phyloP scores from a whole-genome alignment of 2,888 invertebrate genomes.

The Andrena hattorfiana region DNA sequence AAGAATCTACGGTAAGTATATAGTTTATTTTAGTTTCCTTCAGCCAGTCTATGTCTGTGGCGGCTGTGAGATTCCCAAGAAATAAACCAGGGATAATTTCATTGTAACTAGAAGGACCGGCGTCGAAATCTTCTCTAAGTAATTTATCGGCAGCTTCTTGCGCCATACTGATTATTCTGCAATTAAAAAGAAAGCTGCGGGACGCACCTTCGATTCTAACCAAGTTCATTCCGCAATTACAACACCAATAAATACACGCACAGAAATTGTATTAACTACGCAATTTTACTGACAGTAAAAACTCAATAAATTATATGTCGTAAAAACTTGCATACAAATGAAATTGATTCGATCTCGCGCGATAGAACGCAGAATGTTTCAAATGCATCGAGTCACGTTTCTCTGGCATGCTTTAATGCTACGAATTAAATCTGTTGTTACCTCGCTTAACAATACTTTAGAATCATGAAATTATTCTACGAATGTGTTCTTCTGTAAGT shows the following conservation, averaged over 20 bases:
- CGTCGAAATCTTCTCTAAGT: conserved; percentile 85
- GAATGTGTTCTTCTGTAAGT: conserved; percentile 14
- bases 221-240: conserved; percentile 12
- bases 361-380: conserved; percentile 12
- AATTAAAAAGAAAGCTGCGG: conserved; percentile 50
- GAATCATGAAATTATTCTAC: conserved; percentile 7
- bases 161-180: conserved; percentile 57
- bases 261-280: not conserved
- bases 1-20: conserved; percentile 93
- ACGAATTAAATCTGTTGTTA: conserved; percentile 41
- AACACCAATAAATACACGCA: not conserved
- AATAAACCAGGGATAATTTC: conserved; percentile 87
- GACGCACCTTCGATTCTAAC: conserved; percentile 11
- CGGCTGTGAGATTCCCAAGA: conserved; percentile 92
- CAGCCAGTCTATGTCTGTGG: conserved; percentile 90
- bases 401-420: conserved; percentile 24
- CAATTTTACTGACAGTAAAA: not conserved
- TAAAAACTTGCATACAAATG: conserved; percentile 31
- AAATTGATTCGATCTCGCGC: not conserved
- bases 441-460: conserved; percentile 30
- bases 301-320: not conserved
- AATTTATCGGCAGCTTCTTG: conserved; percentile 65
- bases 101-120: conserved; percentile 87
- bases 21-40: conserved; percentile 90
- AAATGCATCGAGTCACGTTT: conserved; percentile 9